Percentiles rank a stretch among this genome's conserved stretches.
Evolutionary conservation across 2,113 vertebrate genomes (phyloP).

Genomic region (Triplophysa tibetana): DNA sequence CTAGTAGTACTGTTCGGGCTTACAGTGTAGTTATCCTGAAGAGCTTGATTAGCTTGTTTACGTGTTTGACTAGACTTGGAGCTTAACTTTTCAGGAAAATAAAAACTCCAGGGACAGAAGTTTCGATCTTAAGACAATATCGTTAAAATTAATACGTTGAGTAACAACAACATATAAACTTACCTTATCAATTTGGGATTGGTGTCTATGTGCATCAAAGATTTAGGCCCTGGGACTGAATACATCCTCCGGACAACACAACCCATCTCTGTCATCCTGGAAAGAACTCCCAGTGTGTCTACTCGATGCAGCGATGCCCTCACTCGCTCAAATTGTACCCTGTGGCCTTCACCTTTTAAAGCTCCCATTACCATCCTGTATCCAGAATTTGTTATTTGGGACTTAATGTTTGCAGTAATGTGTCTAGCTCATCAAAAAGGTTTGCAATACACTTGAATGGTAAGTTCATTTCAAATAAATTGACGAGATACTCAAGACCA

Average conservation of each 20-base stretch:
- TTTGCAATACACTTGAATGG: background rate
- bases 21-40: too few species aligned
- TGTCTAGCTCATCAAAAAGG: background rate
- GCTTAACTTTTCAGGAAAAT: too few species aligned
- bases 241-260: constrained; percentile 6
- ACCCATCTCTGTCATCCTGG: background rate
- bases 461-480: background rate
- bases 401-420: background rate
- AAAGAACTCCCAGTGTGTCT: background rate
- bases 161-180: too few species aligned
- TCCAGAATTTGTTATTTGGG: background rate
- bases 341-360: background rate
- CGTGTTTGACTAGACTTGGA: too few species aligned
- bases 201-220: constrained; percentile 31
- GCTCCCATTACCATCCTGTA: constrained; percentile 4
- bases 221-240: background rate
- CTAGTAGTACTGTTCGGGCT: too few species aligned
- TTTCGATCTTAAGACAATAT: too few species aligned
- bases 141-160: too few species aligned
- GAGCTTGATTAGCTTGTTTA: too few species aligned
- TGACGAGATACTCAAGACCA: constrained; percentile 3
- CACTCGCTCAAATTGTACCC: background rate
- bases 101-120: too few species aligned
- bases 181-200: constrained; percentile 1
- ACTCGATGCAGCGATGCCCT: background rate